These are phyloP conservation scores for Abrostola tripartita DNA, from an alignment of 2,888 invertebrate genomes.

Conservation along the genomic window DNA sequence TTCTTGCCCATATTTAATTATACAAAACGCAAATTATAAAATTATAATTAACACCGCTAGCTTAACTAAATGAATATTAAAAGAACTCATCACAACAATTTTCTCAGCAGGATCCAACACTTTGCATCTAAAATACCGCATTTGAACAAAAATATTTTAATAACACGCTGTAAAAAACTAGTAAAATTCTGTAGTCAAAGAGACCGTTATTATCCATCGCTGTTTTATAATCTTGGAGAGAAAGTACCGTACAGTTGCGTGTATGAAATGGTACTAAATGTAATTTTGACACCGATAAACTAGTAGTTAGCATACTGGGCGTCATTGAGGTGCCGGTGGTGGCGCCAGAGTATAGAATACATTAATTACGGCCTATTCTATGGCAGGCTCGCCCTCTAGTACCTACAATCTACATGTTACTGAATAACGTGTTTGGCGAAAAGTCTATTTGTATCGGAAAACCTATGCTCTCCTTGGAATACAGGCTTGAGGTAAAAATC, in stretches of 20 bases:
- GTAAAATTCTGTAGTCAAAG: conserved; percentile 26
- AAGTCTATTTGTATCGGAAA: too few species aligned
- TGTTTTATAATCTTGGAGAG: conserved; percentile 36
- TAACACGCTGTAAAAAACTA: conserved; percentile 4
- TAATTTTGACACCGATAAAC: conserved; percentile 63
- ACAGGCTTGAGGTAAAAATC: too few species aligned
- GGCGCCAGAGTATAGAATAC: conserved; percentile 49
- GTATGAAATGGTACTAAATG: conserved; percentile 46
- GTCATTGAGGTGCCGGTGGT: conserved; percentile 63
- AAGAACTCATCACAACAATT: conserved; percentile 26
- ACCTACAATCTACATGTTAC: too few species aligned
- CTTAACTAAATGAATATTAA: conserved; percentile 25
- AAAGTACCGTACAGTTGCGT: conserved; percentile 48
- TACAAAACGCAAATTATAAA: too few species aligned
- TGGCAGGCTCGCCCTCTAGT: too few species aligned
- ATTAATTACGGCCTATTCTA: conserved; percentile 1
- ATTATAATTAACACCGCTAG: too few species aligned
- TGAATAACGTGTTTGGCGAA: too few species aligned
- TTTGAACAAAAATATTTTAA: conserved; percentile 26
- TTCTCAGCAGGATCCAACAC: conserved; percentile 35
- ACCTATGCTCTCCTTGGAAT: too few species aligned
- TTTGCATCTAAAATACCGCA: conserved; percentile 30
- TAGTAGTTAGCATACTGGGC: conserved; percentile 70
- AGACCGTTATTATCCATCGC: conserved; percentile 1
- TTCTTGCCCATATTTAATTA: too few species aligned